Conservation (phyloP, 1,140 invertebrate species). For the Drosophila sp. region DNA sequence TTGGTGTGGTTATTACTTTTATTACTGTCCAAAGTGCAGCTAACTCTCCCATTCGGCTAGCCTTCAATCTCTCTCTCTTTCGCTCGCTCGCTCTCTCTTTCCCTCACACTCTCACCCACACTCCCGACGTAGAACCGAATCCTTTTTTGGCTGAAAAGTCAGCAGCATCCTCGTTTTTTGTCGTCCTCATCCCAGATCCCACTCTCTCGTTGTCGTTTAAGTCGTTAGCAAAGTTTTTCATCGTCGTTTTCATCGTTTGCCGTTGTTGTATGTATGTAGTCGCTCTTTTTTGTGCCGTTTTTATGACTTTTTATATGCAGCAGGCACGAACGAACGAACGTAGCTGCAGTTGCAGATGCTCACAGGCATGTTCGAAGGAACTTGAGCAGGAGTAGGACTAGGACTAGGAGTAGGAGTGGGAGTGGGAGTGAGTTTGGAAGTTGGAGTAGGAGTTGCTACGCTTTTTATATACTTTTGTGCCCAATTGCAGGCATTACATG, state of each 20-base stretch:
- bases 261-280: not conserved
- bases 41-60: conserved; percentile 52
- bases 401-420: too few species aligned
- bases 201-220: conserved; percentile 56
- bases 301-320: conserved; percentile 62
- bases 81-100: conserved; percentile 18
- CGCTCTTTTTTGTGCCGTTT: conserved; percentile 47
- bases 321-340: conserved; percentile 61
- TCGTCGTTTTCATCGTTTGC: conserved; percentile 53
- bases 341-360: conserved; percentile 51
- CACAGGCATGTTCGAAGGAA: conserved; percentile 34
- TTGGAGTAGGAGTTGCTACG: not conserved
- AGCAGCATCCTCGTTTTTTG: conserved; percentile 47
- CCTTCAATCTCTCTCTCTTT: conserved; percentile 8
- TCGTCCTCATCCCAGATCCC: conserved; percentile 22
- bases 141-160: conserved; percentile 16
- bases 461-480: conserved; percentile 37
- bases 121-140: conserved; percentile 9
- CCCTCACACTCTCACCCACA: not conserved
- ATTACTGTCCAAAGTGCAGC: conserved; percentile 78
- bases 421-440: too few species aligned
- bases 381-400: not conserved
- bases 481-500: conserved; percentile 72
- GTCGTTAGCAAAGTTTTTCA: conserved; percentile 74
- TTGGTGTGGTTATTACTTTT: conserved; percentile 69